These are phyloP conservation scores for Epicampocera succincta DNA, from an alignment of 2,888 invertebrate species.

Conservation along the genomic window DNA sequence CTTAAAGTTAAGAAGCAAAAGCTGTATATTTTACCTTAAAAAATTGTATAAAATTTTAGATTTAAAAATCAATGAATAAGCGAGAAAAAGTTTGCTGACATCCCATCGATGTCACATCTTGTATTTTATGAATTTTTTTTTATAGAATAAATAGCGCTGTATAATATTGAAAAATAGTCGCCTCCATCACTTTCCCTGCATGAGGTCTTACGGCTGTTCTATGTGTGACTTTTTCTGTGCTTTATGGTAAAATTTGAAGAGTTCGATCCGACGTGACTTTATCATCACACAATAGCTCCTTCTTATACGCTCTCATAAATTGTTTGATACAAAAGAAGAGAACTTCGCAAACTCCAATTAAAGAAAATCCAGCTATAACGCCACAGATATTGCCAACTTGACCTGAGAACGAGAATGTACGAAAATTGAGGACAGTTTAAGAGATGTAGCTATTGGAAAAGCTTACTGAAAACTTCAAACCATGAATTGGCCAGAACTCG, in stretches of 20 bases:
- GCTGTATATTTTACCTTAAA: conserved; percentile 71
- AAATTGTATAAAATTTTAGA: background rate
- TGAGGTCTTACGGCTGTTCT: too few species aligned
- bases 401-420: conserved; percentile 82
- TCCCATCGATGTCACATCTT: too few species aligned
- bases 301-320: conserved; percentile 76
- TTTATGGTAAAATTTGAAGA: conserved; percentile 67
- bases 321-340: conserved; percentile 84
- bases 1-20: background rate
- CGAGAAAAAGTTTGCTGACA: too few species aligned
- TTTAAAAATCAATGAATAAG: too few species aligned
- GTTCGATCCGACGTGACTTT: background rate
- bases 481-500: conserved; percentile 81
- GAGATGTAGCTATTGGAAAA: background rate
- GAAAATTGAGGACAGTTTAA: background rate
- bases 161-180: too few species aligned
- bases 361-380: conserved; percentile 85
- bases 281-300: conserved; percentile 71
- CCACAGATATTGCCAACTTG: conserved; percentile 86
- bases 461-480: conserved; percentile 86
- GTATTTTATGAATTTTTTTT: too few species aligned
- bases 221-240: background rate
- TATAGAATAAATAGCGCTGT: too few species aligned
- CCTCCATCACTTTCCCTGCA: too few species aligned
- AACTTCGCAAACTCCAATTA: conserved; percentile 84